Percentiles rank a stretch among this genome's conserved stretches.
Conservation (phyloP, 2,113 vertebrate genomes). For the Rhynchopsitta pachyrhyncha region DNA sequence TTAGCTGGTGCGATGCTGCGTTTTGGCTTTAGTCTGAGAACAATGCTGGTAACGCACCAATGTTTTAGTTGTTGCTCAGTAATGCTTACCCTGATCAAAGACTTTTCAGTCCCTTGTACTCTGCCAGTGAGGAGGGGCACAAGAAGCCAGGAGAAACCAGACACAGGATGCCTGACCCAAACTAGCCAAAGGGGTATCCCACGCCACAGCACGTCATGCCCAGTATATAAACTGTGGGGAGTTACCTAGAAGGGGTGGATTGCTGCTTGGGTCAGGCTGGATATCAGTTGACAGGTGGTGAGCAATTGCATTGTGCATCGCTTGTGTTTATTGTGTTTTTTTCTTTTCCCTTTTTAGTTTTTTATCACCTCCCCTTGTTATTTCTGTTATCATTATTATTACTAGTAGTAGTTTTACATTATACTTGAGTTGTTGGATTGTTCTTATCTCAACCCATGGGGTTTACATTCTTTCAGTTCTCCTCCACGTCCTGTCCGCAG, state of each 20-base stretch:
- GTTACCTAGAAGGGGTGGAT: background rate
- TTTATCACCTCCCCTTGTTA: background rate
- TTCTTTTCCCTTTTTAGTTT: background rate
- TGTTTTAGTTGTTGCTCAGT: background rate
- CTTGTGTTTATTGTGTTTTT: background rate
- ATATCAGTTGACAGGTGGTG: background rate
- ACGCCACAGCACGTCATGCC: background rate
- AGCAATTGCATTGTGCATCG: background rate
- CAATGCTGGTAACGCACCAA: background rate
- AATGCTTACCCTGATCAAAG: background rate
- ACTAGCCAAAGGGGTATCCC: background rate
- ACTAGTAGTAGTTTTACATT: background rate
- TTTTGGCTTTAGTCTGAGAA: background rate
- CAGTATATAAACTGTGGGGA: background rate
- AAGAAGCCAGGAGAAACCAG: background rate
- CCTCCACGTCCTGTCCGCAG: background rate
- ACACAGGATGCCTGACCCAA: background rate
- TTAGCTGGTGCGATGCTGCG: background rate
- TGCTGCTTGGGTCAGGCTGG: background rate
- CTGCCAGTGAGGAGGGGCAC: background rate
- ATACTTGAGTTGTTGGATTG: background rate
- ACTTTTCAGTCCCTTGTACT: background rate
- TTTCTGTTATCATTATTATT: background rate
- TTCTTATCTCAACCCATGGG: background rate
- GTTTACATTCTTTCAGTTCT: background rate